Conservation (phyloP, 1,140 invertebrate genomes). For the Lutraria rhynchaena region DNA sequence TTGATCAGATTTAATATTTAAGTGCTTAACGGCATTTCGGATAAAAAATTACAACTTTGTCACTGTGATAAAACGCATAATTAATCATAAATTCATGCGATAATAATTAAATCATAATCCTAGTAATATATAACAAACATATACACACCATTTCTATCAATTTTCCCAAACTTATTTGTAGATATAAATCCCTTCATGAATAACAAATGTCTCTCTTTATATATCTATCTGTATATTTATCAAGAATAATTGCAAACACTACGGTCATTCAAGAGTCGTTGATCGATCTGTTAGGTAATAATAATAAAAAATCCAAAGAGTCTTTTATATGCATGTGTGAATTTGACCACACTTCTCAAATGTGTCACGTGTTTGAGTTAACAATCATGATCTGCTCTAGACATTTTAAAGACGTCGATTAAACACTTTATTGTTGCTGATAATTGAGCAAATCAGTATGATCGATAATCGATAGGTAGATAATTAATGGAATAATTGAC, state of each 20-base stretch:
- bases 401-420: constrained; percentile 23
- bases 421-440: constrained; percentile 6
- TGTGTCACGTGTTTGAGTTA: constrained; percentile 10
- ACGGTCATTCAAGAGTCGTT: not conserved
- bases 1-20: too few relatives aligned
- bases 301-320: not conserved
- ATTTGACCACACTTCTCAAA: constrained; percentile 17
- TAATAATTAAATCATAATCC: too few relatives aligned
- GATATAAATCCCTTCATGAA: not conserved
- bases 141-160: constrained; percentile 7
- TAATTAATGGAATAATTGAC: too few relatives aligned
- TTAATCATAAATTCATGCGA: too few relatives aligned
- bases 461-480: constrained; percentile 9
- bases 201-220: not conserved
- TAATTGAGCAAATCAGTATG: constrained; percentile 38
- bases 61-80: too few relatives aligned
- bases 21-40: too few relatives aligned
- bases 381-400: constrained; percentile 1
- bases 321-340: constrained; percentile 16
- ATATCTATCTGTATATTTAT: not conserved
- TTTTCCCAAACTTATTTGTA: not conserved
- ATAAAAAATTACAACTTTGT: too few relatives aligned
- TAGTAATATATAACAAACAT: not conserved
- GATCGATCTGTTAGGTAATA: constrained; percentile 18
- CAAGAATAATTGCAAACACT: not conserved